Base-by-base conservation (phyloP, 2,797 vertebrate genomes). In the Esox lucius region DNA sequence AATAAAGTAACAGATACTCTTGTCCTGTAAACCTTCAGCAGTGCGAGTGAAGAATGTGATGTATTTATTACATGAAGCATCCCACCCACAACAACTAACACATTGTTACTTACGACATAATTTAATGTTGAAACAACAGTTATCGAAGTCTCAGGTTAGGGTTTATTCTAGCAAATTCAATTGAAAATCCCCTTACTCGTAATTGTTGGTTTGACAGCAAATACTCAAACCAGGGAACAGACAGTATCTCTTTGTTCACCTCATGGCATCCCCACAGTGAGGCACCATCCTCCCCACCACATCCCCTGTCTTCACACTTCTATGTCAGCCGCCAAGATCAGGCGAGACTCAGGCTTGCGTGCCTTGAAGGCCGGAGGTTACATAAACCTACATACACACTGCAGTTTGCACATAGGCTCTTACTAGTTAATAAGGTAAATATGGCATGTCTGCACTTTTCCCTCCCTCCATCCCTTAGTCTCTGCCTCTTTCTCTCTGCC, bases 291-390 rank as follows among this genome's bases (percentile, higher is more conserved):
- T 87, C 83, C 77, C 82, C 83, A 81, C 86, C 89, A 80, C 89
- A 68, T 90, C 88, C 86, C 79, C 84, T 85, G 87, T 81, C 85
- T 92, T 94, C 89, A 81, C 94, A 92, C 82, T 56, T 82, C 72
- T 0, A 81, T 90, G 93, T 91, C 86, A 94, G 91, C 91, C 90
- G 81, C 91, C 86, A 70, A 81, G 89, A 94, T 92, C 94, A 93
- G 92, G 92, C 85, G 46, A 87, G 85, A 79, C 78, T 84, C 73
- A 68, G 90, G 89, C 86, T 78, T 80, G 74, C 19, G 70, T 77
- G 84, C 80, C 87, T 84, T 79, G 72, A 85, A 91, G 92, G 93
- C 90, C 87, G 80, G 88, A 93, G 94, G 94, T 95, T 95, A 95
- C 86, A 94, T 87, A 92, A 93, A 94, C 91, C 86, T 72, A 95